Base-by-base conservation (phyloP, 2,113 vertebrate genomes). In the Nothobranchius kuhntae region DNA sequence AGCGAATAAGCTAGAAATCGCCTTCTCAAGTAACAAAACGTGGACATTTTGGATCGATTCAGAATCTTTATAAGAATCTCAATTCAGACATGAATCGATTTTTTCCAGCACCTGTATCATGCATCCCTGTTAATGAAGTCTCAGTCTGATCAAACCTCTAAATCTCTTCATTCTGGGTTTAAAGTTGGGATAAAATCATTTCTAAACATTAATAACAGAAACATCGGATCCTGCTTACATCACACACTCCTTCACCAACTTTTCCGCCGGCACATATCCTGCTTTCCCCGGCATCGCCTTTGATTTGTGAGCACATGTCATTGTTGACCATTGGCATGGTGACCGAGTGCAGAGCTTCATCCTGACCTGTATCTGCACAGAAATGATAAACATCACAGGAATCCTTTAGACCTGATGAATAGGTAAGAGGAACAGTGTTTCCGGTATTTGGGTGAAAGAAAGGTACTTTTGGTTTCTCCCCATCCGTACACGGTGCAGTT, bases 391-490 rank as follows among this genome's bases (percentile, higher is more conserved):
- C 1, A 6, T 24, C 14, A 0, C 6, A 50, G 9, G 30, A n/a
- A 0, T 24, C 3, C 10, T 9, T 61, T 24, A 52, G 13, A 56
- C 35, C 59, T 3, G 57, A 61, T 30, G 30, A 30, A 30, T 2
- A 3, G 30, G 2, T 30, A 21, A 40, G 21, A 56, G 51, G 14
- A 13, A 64, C 38, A 35, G 44, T 53, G 45, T 2, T 7, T 30
- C 7, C 15, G 21, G 35, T 42, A 52, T 65, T 10, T 71, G 56
- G 58, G 54, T 68, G 50, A 69, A 78, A 66, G 63, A 68, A 57
- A 70, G 48, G 73, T 95, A 99, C 97, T 94, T 96, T 96, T 97
- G 83, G 97, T 98, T 84, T 98, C 95, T 83, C 97, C 97, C 97
- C 97, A 99, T 91, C 97, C 97, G 67, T 98, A 99, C 90, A 98